A percentile compares a stretch with the other conserved stretches of the same genome.
Evolutionary conservation across 2,888 invertebrate genomes (phyloP).

Genomic region (Germaria angustata): DNA sequence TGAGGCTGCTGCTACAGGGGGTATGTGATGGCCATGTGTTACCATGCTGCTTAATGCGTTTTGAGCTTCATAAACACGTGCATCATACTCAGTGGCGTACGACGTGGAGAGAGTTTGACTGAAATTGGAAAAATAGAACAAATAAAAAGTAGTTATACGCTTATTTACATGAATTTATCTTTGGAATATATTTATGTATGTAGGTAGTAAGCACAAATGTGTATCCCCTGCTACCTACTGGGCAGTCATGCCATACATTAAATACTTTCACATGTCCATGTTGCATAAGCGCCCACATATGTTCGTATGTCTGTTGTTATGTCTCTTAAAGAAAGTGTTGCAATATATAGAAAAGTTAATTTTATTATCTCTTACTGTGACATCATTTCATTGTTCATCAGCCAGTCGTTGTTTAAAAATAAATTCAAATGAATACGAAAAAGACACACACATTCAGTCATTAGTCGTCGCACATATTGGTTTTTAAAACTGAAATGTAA

Average conservation of each 20-base stretch:
- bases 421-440: constrained; percentile 21
- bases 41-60: constrained; percentile 70
- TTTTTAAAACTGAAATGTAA: constrained; percentile 42
- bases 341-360: constrained; percentile 46
- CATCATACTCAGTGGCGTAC: constrained; percentile 72
- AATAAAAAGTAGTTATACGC: constrained; percentile 25
- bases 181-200: not conserved
- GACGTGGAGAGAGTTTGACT: constrained; percentile 68
- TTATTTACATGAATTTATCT: not conserved
- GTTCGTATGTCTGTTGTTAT: not conserved
- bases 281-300: constrained; percentile 64
- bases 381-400: constrained; percentile 78
- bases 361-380: constrained; percentile 69
- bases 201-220: not conserved
- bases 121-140: constrained; percentile 68
- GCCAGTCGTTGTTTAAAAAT: constrained; percentile 54
- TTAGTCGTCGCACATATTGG: constrained; percentile 22
- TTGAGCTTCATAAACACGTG: constrained; percentile 69
- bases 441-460: constrained; percentile 19
- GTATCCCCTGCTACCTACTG: constrained; percentile 39
- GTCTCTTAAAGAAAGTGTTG: constrained; percentile 55
- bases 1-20: constrained; percentile 54
- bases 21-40: constrained; percentile 71
- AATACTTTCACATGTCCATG: constrained; percentile 37
- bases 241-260: constrained; percentile 28